Conservation (phyloP, 2,113 vertebrate species). For the Shinisaurus crocodilurus region DNA sequence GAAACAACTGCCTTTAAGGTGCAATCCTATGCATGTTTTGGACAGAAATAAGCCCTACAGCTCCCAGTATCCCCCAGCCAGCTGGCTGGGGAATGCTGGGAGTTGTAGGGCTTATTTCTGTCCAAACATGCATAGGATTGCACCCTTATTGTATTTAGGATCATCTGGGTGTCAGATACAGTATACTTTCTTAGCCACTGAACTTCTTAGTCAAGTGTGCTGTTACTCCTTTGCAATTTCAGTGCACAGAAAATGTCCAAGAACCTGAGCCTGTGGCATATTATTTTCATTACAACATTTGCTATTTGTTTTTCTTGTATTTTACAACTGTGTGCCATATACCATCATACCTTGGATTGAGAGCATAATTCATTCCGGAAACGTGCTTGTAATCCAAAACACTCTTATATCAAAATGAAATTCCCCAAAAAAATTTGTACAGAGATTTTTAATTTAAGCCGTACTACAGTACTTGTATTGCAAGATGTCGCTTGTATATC, state of each 20-base stretch:
- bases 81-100: not conserved
- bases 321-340: not conserved
- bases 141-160: not conserved
- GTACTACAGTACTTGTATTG: no score
- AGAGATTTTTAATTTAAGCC: no score
- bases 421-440: no score
- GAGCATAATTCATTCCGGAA: no score
- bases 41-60: not conserved
- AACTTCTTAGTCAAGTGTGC: not conserved
- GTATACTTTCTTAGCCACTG: not conserved
- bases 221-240: not conserved
- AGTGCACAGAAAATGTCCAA: no score
- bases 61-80: not conserved
- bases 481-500: no score
- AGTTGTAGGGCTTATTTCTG: not conserved
- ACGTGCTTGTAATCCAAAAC: no score
- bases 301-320: not conserved
- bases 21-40: no score
- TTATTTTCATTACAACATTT: not conserved
- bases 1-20: no score
- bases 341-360: no score
- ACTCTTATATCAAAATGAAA: no score
- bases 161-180: not conserved
- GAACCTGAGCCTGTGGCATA: not conserved
- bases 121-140: no score